A percentile compares a stretch with the other conserved stretches of the same genome.
These are phyloP conservation scores for Orthonevra nobilis DNA, from an alignment of 2,888 invertebrate genomes.

Conservation along the genomic window DNA sequence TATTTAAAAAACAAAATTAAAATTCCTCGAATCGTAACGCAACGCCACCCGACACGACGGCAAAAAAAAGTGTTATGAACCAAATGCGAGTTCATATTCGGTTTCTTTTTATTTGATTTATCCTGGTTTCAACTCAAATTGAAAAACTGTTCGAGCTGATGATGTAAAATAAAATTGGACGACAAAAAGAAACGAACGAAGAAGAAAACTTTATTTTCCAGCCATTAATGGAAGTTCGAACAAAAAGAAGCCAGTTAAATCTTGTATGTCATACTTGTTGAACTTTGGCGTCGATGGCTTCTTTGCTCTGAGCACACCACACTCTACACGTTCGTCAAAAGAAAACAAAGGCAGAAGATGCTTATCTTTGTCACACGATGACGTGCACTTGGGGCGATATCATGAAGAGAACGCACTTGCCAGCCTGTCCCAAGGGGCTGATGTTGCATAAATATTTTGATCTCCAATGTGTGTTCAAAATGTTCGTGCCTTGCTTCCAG, in stretches of 20 bases:
- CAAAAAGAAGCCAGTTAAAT: slow-evolving; percentile 25
- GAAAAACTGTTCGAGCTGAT: no score
- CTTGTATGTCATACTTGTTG: slow-evolving; percentile 44
- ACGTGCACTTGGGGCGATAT: slow-evolving; percentile 50
- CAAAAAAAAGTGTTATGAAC: no score
- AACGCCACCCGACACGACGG: no score
- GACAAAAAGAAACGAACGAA: no score
- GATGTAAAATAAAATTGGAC: no score
- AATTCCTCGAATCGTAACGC: no score
- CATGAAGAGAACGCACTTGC: slow-evolving; percentile 57
- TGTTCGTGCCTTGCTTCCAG: slow-evolving; percentile 2
- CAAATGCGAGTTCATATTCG: no score
- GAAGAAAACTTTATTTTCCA: neutral
- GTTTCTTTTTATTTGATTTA: no score
- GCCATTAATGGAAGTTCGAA: neutral
- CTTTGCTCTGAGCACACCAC: slow-evolving; percentile 17
- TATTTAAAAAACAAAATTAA: no score
- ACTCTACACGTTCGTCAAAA: slow-evolving; percentile 23
- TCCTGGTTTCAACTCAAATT: no score
- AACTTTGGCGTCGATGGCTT: slow-evolving; percentile 33
- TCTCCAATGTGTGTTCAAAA: slow-evolving; percentile 30
- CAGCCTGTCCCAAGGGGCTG: slow-evolving; percentile 41
- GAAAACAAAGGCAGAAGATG: slow-evolving; percentile 54
- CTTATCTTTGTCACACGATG: slow-evolving; percentile 64
- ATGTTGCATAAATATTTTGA: slow-evolving; percentile 50